Conservation (phyloP, 2,113 vertebrate genomes). For the Apaloderma vittatum region DNA sequence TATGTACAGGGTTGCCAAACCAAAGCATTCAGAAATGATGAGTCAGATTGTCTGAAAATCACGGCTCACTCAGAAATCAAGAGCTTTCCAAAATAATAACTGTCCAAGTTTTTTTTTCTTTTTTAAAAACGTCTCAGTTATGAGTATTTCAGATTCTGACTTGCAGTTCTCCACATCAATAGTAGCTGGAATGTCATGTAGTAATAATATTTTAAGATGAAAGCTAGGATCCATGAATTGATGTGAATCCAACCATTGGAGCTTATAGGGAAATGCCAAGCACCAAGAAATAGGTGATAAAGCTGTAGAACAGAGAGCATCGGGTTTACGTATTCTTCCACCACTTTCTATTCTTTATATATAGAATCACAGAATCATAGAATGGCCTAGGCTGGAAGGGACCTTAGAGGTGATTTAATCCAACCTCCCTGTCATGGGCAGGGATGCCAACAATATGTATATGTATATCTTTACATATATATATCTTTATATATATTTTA, state of each 20-base stretch:
- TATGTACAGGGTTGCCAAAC: conserved; percentile 35
- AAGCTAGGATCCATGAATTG: neutral
- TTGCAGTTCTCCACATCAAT: conserved; percentile 25
- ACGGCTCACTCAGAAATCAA: neutral
- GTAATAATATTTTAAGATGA: conserved; percentile 22
- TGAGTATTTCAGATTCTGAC: neutral
- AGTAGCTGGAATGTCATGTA: neutral
- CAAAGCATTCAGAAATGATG: conserved; percentile 56
- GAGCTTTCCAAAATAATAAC: conserved; percentile 30
- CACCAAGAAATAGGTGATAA: neutral
- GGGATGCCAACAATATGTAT: too few species aligned
- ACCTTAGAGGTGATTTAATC: too few species aligned
- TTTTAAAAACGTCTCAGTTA: neutral
- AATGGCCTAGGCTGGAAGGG: too few species aligned
- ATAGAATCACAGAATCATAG: too few species aligned
- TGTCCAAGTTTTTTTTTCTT: neutral
- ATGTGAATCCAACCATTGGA: neutral
- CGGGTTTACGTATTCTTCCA: neutral
- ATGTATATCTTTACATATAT: too few species aligned
- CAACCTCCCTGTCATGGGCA: too few species aligned
- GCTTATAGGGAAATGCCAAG: neutral
- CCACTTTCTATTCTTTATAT: neutral
- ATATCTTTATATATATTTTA: neutral
- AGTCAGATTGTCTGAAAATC: conserved; percentile 48
- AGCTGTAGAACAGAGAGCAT: neutral